Evolutionary conservation across 2,113 vertebrate species (phyloP).

Genomic region (Cephalopterus ornatus): DNA sequence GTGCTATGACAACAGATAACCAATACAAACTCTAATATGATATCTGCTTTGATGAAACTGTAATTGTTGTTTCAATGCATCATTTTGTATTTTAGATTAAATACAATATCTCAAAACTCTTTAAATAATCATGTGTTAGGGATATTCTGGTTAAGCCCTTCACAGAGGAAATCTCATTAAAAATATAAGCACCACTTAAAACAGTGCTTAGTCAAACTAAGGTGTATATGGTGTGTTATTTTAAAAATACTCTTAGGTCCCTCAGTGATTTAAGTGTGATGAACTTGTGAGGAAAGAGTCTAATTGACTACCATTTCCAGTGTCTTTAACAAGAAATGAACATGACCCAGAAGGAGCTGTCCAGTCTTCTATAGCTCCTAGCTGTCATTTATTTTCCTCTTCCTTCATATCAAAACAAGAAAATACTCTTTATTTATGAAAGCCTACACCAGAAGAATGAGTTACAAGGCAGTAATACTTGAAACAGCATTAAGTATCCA

Average conservation of each 20-base stretch:
- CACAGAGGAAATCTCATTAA: not conserved
- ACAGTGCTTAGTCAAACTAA: not conserved
- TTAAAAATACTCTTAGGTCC: not conserved
- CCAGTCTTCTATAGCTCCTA: not conserved
- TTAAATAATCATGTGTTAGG: not conserved
- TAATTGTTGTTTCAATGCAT: not conserved
- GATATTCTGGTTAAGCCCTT: not conserved
- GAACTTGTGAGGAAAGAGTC: not conserved
- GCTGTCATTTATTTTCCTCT: not conserved
- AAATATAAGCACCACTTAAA: not conserved
- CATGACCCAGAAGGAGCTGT: not conserved
- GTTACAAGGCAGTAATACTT: not conserved
- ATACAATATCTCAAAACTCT: not conserved
- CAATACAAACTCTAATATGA: not conserved
- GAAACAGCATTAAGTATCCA: not conserved
- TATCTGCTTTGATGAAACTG: not conserved
- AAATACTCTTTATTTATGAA: not conserved
- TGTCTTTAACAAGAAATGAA: not conserved
- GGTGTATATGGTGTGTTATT: not conserved
- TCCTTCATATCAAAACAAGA: not conserved
- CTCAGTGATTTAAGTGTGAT: not conserved
- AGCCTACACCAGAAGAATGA: not conserved
- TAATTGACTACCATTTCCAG: not conserved
- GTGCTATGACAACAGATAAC: not conserved
- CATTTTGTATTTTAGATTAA: not conserved